Conservation (phyloP, 2,888 invertebrate genomes). For the Cotesia congregata region DNA sequence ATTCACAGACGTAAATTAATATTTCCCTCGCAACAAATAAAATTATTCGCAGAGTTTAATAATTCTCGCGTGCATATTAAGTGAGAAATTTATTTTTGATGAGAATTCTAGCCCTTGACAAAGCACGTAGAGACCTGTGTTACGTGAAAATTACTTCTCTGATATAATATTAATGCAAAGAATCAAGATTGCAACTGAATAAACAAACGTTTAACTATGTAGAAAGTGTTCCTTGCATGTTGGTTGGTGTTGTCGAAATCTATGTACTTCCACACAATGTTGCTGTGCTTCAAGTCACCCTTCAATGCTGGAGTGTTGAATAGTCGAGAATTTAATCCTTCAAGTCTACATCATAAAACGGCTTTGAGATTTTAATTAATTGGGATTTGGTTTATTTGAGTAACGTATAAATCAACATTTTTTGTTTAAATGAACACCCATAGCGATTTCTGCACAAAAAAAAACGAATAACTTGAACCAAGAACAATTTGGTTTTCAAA, state of each 20-base stretch:
- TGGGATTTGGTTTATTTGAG: slow-evolving; percentile 30
- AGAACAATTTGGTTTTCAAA: no score
- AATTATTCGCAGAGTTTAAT: background rate
- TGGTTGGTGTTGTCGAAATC: background rate
- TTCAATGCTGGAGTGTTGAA: slow-evolving; percentile 9
- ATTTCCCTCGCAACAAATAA: no score
- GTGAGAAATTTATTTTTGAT: background rate
- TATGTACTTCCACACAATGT: background rate
- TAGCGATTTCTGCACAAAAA: slow-evolving; percentile 27
- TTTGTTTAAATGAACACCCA: slow-evolving; percentile 48
- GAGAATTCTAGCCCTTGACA: background rate
- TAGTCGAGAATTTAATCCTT: slow-evolving; percentile 42
- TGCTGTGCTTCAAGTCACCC: background rate
- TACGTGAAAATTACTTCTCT: background rate
- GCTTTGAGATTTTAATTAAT: slow-evolving; percentile 47
- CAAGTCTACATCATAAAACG: slow-evolving; percentile 34
- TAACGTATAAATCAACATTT: slow-evolving; percentile 43
- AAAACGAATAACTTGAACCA: background rate
- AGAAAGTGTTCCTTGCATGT: background rate
- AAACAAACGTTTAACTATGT: background rate
- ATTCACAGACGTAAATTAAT: no score
- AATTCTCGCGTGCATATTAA: background rate
- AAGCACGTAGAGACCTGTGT: background rate
- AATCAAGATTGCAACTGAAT: background rate
- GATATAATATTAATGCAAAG: background rate